These are phyloP conservation scores for Enteromius trimaculatus DNA, from an alignment of 2,797 vertebrate genomes.

Conservation along the genomic window DNA sequence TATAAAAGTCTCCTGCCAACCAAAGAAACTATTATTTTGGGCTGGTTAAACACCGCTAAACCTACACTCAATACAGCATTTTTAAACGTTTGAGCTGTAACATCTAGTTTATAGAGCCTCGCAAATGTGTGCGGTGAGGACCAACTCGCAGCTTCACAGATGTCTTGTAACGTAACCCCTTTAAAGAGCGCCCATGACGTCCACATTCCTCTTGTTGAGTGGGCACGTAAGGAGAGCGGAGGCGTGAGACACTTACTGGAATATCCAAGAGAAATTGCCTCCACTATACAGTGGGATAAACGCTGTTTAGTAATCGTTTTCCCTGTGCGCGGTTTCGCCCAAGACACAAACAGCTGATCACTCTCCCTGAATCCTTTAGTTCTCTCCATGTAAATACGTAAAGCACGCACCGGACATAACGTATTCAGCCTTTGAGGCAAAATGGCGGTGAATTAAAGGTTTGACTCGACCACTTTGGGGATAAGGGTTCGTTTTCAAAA, in stretches of 20 bases:
- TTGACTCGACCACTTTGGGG: background rate
- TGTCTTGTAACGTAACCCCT: too few relatives aligned
- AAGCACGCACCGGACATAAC: background rate
- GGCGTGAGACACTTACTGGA: background rate
- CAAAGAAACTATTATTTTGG: background rate
- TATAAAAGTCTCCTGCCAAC: background rate
- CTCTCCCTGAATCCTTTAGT: conserved; percentile 3
- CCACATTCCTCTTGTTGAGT: too few relatives aligned
- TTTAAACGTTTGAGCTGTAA: too few relatives aligned
- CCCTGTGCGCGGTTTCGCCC: background rate
- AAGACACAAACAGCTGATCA: conserved; percentile 35
- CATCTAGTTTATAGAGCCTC: too few relatives aligned
- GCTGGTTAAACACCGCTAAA: background rate
- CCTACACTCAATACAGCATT: background rate
- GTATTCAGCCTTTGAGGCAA: background rate
- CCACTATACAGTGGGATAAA: conserved; percentile 30
- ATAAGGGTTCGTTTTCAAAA: conserved; percentile 1
- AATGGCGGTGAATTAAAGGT: background rate
- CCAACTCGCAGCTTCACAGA: too few relatives aligned
- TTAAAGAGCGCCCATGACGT: too few relatives aligned
- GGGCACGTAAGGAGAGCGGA: too few relatives aligned
- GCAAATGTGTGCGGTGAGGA: too few relatives aligned
- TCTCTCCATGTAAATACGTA: background rate
- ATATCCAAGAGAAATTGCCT: background rate
- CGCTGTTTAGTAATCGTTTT: conserved; percentile 15